Conservation (phyloP, 1,140 invertebrate species). For the Cherax destructor region DNA sequence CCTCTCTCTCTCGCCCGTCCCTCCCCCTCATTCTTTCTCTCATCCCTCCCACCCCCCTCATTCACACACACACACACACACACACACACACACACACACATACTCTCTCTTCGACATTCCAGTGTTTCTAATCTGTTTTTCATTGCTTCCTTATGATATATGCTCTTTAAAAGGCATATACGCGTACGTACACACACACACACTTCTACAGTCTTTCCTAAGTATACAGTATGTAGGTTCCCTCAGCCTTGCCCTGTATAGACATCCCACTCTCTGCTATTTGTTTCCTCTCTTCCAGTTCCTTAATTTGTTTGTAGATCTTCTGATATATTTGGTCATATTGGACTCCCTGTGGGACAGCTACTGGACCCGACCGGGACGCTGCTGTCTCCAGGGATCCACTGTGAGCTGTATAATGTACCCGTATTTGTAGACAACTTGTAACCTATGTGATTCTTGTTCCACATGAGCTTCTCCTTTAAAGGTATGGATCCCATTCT, state of each 20-base stretch:
- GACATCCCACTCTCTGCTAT: background rate
- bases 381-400: conserved; percentile 8
- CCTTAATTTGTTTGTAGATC: conserved; percentile 47
- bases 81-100: background rate
- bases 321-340: conserved; percentile 27
- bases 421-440: conserved; percentile 57
- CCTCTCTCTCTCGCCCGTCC: background rate
- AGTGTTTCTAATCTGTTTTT: background rate
- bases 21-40: conserved; percentile 4
- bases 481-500: conserved; percentile 58
- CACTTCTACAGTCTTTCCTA: background rate
- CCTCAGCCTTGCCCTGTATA: conserved; percentile 16
- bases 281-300: conserved; percentile 7
- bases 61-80: background rate
- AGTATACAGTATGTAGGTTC: background rate
- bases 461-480: conserved; percentile 65
- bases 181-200: too few relatives aligned
- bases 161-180: too few relatives aligned
- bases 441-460: conserved; percentile 69
- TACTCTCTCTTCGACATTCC: conserved; percentile 4
- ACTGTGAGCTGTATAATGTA: conserved; percentile 46
- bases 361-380: background rate
- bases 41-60: conserved; percentile 7
- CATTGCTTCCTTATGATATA: background rate
- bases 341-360: conserved; percentile 3